Conservation (phyloP, 2,113 vertebrate genomes). For the Arvicanthis niloticus region DNA sequence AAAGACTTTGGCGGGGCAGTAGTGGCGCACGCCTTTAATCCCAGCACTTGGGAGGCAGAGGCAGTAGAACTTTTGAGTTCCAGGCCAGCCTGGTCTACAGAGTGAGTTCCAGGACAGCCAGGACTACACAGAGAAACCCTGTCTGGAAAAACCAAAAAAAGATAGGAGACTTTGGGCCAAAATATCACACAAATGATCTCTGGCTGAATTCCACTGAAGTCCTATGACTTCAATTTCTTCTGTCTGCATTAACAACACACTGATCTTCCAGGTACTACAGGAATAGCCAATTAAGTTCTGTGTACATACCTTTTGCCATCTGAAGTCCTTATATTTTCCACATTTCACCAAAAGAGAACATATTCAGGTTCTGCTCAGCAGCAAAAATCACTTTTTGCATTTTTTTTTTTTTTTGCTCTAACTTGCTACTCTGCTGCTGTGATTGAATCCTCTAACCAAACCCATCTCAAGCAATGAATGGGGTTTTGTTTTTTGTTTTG, state of each 20-base stretch:
- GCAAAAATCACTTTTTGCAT: neutral
- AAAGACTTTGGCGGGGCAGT: neutral
- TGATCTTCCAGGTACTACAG: neutral
- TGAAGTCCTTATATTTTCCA: neutral
- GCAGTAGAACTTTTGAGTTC: too few relatives aligned
- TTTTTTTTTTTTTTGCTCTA: neutral
- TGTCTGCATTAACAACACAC: neutral
- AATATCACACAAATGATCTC: neutral
- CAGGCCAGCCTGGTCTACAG: too few relatives aligned
- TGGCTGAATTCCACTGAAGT: neutral
- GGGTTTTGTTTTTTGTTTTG: neutral
- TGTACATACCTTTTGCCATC: neutral
- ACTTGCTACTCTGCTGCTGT: neutral
- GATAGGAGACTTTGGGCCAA: neutral
- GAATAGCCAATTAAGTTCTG: neutral
- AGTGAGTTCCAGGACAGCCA: too few relatives aligned
- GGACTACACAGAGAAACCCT: too few relatives aligned
- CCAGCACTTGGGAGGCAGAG: too few relatives aligned
- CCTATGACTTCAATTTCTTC: neutral
- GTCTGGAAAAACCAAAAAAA: too few relatives aligned
- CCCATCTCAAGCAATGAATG: neutral
- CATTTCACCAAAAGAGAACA: neutral
- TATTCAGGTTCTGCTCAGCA: neutral
- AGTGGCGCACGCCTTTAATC: too few relatives aligned
- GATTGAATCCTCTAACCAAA: neutral